Percentiles rank a stretch among this genome's conserved stretches.
phyloP scores from a whole-genome alignment of 1,140 invertebrate species.

The Delia radicum region DNA sequence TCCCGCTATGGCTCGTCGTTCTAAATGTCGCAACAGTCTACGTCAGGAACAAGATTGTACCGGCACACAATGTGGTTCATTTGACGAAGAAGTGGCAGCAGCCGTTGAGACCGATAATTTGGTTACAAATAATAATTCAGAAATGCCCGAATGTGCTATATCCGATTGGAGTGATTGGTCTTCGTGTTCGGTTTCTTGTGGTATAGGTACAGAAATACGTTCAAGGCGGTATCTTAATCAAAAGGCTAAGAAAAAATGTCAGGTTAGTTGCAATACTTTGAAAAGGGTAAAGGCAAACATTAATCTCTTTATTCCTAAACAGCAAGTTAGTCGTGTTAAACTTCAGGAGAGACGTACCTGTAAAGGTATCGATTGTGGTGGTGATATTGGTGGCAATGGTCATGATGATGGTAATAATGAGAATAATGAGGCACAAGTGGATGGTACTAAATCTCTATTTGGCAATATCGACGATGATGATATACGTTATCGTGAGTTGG shows the following conservation, averaged over 20 bases:
- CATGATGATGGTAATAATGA: background rate
- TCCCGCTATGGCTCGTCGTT: constrained; percentile 55
- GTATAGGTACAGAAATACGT: constrained; percentile 39
- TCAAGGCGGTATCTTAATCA: constrained; percentile 44
- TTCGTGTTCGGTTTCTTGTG: constrained; percentile 71
- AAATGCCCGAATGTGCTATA: constrained; percentile 64
- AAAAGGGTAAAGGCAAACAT: background rate
- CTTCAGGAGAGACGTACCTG: constrained; percentile 42
- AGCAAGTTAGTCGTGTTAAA: constrained; percentile 40
- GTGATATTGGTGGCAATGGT: constrained; percentile 35
- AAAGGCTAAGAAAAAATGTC: constrained; percentile 50
- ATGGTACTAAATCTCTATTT: constrained; percentile 19
- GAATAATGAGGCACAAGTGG: background rate
- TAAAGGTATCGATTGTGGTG: constrained; percentile 45
- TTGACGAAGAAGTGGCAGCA: constrained; percentile 50
- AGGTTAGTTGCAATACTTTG: constrained; percentile 24
- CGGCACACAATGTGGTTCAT: constrained; percentile 57
- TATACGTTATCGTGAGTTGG: constrained; percentile 45
- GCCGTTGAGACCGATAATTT: constrained; percentile 28
- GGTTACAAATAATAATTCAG: constrained; percentile 25
- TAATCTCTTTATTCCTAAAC: background rate
- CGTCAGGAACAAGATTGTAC: constrained; percentile 61
- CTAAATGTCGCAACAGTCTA: constrained; percentile 59
- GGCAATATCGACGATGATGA: constrained; percentile 26
- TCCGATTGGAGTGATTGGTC: constrained; percentile 75